These are phyloP conservation scores for Folsomia candida DNA, from an alignment of 2,888 invertebrate species.

Conservation along the genomic window DNA sequence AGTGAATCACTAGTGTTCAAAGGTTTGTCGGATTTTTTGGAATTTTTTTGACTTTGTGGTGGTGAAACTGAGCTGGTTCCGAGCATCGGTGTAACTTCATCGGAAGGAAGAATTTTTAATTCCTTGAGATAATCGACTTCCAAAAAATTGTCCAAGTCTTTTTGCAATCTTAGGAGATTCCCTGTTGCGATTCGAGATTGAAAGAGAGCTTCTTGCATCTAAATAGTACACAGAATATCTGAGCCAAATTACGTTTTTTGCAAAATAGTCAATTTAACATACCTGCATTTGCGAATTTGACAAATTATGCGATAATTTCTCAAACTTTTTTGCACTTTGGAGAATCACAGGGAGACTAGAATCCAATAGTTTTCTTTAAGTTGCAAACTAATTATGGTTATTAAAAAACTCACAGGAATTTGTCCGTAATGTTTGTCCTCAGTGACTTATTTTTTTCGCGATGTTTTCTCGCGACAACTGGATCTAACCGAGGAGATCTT, in stretches of 20 bases:
- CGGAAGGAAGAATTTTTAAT: slow-evolving; percentile 28
- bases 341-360: slow-evolving; percentile 42
- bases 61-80: too few species aligned
- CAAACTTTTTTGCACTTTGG: slow-evolving; percentile 38
- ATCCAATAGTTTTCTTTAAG: too few species aligned
- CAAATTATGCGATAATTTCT: slow-evolving; percentile 44
- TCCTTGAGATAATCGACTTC: slow-evolving; percentile 38
- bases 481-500: slow-evolving; percentile 25
- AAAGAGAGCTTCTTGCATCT: slow-evolving; percentile 48
- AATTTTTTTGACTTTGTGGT: too few species aligned
- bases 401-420: too few species aligned
- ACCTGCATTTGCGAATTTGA: slow-evolving; percentile 47
- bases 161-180: slow-evolving; percentile 39
- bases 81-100: slow-evolving; percentile 27
- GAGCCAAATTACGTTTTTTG: neutral
- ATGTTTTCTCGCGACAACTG: slow-evolving; percentile 37
- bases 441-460: slow-evolving; percentile 42
- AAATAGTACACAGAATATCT: neutral
- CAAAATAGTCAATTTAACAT: slow-evolving; percentile 18
- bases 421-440: slow-evolving; percentile 41
- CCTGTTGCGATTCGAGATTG: slow-evolving; percentile 41
- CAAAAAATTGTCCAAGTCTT: slow-evolving; percentile 36
- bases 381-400: too few species aligned
- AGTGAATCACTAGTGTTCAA: neutral
- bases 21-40: too few species aligned